A percentile compares a stretch with the other conserved stretches of the same genome.
These are phyloP conservation scores for Mormyrus iriodes DNA, from an alignment of 2,113 vertebrate genomes.

Conservation along the genomic window DNA sequence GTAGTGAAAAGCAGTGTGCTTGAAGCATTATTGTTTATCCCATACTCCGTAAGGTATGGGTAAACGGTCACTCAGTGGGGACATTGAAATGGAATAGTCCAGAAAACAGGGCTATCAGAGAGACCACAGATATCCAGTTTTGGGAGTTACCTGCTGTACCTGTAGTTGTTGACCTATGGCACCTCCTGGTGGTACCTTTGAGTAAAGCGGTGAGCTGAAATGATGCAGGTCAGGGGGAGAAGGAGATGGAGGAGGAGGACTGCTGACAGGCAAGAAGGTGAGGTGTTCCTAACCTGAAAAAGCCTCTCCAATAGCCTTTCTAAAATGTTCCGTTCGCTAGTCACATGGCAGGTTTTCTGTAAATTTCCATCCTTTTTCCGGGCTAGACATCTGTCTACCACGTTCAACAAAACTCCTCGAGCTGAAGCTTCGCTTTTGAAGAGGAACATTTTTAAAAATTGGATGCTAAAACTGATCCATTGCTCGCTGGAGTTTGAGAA, in stretches of 20 bases:
- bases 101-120: neutral
- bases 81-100: neutral
- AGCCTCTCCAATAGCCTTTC: neutral
- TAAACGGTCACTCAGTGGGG: neutral
- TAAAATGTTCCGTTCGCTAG: neutral
- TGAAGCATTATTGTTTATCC: neutral
- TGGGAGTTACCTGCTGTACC: neutral
- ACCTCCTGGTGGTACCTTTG: conserved; percentile 9
- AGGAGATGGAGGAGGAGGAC: neutral
- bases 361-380: neutral
- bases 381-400: neutral
- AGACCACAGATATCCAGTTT: neutral
- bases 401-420: neutral
- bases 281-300: neutral
- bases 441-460: neutral
- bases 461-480: neutral
- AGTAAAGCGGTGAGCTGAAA: neutral
- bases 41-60: neutral
- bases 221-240: neutral
- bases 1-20: neutral
- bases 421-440: neutral
- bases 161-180: neutral
- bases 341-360: neutral
- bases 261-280: neutral
- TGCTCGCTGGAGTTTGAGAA: neutral